Base-by-base conservation (phyloP, 1,140 invertebrate genomes). In the Drosophila setifemur region DNA sequence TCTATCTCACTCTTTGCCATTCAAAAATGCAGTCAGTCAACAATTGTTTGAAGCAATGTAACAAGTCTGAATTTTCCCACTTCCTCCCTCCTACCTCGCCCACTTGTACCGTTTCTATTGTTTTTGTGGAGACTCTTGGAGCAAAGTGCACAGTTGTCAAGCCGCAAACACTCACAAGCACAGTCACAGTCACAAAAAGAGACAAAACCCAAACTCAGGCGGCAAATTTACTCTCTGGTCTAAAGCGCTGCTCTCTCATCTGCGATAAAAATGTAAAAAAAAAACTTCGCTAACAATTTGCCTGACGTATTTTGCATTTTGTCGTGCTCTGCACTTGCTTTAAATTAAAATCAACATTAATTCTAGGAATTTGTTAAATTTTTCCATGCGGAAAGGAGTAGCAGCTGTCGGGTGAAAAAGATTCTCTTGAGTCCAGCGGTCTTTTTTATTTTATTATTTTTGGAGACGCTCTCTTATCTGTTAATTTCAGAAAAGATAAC, bases 121-220 rank as follows among this genome's bases (percentile, higher is more conserved):
- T 63, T 63, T 55, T 71, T 71, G 16, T 37, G 23, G 52, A 37
- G 33, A 12, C 12, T 47, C 61, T 55, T 55, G 54, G 70, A 79
- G 70, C 79, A 78, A 71, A 83, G 79, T 78, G 70, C 79, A 73
- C 61, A 61, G 75, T 79, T 69, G 57, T 63, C 48, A 79, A 79
- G 70, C 71, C 42, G 53, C 67, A 64, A 44, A 35, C 54, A 9
- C 21, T 33, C 45, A 45, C 31, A 42, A 6, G 29, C 4, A 26
- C 26, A 26, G 19, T n/a, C 14, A 57, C 19, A 47, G 8, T n/a
- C 42, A 53, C 42, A 49, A 29, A 26, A 53, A n/a, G n/a, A n/a
- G n/a, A n/a, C n/a, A n/a, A n/a, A n/a, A n/a, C n/a, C n/a, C n/a
- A n/a, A n/a, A n/a, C 31, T 47, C n/a, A 23, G 29, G 53, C 49